Evolutionary conservation across 2,113 vertebrate genomes (phyloP).

Genomic region (Percopsis transmontana): DNA sequence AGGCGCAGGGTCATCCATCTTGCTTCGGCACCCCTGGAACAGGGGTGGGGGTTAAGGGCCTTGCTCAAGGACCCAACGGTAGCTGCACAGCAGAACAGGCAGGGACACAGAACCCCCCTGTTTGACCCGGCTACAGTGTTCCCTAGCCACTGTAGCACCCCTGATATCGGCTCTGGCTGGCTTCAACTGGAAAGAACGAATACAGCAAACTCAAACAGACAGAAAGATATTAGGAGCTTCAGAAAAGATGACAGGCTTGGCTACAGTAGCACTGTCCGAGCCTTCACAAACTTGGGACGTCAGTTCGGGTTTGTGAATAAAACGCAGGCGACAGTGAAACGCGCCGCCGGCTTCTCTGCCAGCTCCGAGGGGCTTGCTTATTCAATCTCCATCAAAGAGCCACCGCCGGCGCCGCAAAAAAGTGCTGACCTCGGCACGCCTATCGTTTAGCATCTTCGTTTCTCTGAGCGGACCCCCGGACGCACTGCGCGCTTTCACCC

Average conservation of each 20-base stretch:
- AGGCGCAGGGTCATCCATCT: too few species aligned
- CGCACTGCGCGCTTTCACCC: background rate
- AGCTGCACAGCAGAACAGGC: too few species aligned
- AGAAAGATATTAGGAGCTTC: background rate
- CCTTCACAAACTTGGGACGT: background rate
- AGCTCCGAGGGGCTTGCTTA: conserved; percentile 4
- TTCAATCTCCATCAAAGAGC: conserved; percentile 33
- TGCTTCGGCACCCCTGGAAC: too few species aligned
- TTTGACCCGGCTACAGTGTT: too few species aligned
- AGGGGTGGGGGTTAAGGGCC: too few species aligned
- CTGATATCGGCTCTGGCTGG: too few species aligned
- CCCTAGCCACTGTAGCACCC: too few species aligned
- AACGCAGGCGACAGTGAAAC: conserved; percentile 7
- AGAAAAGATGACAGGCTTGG: conserved; percentile 1
- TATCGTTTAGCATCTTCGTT: background rate
- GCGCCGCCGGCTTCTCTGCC: background rate
- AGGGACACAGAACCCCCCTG: too few species aligned
- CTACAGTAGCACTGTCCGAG: background rate
- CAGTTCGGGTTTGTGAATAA: background rate
- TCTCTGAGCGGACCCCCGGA: background rate
- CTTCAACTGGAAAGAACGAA: too few species aligned
- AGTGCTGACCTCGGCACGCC: conserved; percentile 9
- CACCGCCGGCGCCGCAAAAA: background rate
- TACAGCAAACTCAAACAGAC: background rate
- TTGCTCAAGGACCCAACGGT: too few species aligned